Percentiles rank a stretch among this genome's conserved stretches.
phyloP scores from a whole-genome alignment of 2,113 vertebrate species.

The Anser brachyrhynchus region DNA sequence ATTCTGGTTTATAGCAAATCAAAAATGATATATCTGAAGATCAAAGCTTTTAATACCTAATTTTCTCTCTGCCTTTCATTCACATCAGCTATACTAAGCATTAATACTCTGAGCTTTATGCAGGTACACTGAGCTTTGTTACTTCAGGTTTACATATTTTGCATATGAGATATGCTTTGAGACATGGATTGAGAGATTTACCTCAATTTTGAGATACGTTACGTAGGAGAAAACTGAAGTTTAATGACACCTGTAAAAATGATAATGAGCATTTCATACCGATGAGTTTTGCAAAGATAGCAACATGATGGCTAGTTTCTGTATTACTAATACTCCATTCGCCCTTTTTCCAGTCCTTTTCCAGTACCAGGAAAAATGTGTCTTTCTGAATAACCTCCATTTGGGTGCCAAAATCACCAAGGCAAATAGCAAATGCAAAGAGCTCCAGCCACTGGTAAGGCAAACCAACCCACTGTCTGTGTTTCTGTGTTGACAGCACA shows the following conservation, averaged over 20 bases:
- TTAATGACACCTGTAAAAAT: neutral
- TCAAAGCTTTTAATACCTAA: neutral
- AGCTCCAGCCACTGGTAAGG: neutral
- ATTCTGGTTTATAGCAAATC: neutral
- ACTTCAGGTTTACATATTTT: neutral
- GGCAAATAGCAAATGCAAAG: neutral
- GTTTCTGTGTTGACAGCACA: neutral
- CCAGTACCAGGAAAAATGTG: conserved; percentile 13
- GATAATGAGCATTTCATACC: neutral
- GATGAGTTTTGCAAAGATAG: neutral
- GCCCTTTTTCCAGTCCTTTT: conserved; percentile 15
- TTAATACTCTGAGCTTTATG: neutral
- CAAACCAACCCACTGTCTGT: neutral
- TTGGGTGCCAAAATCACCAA: neutral
- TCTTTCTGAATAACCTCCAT: conserved; percentile 22
- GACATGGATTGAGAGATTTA: neutral
- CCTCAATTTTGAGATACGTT: neutral
- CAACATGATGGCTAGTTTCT: neutral
- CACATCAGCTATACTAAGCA: neutral
- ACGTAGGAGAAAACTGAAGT: neutral
- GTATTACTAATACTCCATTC: neutral
- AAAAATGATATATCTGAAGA: conserved; percentile 12
- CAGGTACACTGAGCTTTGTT: neutral
- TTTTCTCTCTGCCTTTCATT: neutral
- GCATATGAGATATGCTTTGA: neutral